phyloP scores from a whole-genome alignment of 1,140 invertebrate species.

The Geopemphigus sp. region DNA sequence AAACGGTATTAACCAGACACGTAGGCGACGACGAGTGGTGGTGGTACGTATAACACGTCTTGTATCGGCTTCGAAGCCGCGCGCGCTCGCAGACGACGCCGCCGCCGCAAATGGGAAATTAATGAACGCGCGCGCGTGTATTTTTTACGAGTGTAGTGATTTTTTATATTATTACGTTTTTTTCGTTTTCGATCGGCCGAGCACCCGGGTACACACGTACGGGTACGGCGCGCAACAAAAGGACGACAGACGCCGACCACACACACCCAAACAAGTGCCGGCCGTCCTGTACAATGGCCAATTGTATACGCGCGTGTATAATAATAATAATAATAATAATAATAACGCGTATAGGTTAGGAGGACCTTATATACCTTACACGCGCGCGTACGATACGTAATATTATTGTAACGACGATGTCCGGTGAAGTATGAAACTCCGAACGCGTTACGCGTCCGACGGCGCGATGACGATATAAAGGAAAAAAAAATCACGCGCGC shows the following conservation, averaged over 20 bases:
- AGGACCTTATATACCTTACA: no score
- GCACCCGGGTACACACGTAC: not conserved
- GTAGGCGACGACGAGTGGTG: no score
- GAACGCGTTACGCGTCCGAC: not conserved
- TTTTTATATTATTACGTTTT: constrained; percentile 31
- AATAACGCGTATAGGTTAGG: no score
- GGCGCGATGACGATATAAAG: not conserved
- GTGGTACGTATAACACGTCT: not conserved
- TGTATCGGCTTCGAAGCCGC: constrained; percentile 1
- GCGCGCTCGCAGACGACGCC: constrained; percentile 18
- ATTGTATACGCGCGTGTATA: constrained; percentile 1
- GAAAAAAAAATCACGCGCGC: not conserved
- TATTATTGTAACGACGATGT: not conserved
- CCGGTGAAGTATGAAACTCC: constrained; percentile 27
- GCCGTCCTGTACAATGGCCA: constrained; percentile 16
- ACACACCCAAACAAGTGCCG: constrained; percentile 41
- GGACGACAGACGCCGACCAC: constrained; percentile 45
- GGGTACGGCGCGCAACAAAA: not conserved
- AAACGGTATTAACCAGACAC: no score
- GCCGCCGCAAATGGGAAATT: constrained; percentile 44
- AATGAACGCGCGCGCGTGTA: constrained; percentile 31
- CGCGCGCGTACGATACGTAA: not conserved
- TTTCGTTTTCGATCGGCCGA: constrained; percentile 8
- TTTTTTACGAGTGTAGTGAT: constrained; percentile 36
- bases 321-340: not conserved